Conservation (phyloP, 2,797 vertebrate genomes). For the Masticophis lateralis region DNA sequence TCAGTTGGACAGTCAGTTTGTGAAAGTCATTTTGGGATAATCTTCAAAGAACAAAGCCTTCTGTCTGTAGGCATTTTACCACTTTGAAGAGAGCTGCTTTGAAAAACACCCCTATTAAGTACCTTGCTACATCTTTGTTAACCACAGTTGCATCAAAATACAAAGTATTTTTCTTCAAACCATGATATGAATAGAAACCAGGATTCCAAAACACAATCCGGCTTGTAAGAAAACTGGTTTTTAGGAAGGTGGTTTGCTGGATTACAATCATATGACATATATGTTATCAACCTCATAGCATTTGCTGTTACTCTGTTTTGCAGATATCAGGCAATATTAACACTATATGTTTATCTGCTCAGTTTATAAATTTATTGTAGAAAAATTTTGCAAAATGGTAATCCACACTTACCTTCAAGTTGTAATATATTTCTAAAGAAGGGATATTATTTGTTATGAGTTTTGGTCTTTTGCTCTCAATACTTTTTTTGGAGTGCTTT, state of each 20-base stretch:
- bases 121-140: not conserved
- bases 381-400: not conserved
- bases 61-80: not conserved
- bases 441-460: not conserved
- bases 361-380: not conserved
- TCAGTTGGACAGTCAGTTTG: not conserved
- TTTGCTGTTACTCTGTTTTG: fast-evolving
- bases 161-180: not conserved
- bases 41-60: not conserved
- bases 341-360: not conserved
- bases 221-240: not conserved
- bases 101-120: not conserved
- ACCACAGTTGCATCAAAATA: not conserved
- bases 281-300: not conserved
- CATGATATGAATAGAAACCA: not conserved
- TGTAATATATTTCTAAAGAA: not conserved
- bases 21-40: not conserved
- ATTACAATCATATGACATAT: not conserved
- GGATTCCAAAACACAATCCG: not conserved
- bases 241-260: not conserved
- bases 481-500: not conserved
- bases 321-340: not conserved
- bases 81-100: not conserved
- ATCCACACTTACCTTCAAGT: not conserved
- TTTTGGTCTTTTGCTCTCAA: not conserved